Evolutionary conservation across 2,888 invertebrate genomes (phyloP).

Genomic region (Hydriomena furcata): DNA sequence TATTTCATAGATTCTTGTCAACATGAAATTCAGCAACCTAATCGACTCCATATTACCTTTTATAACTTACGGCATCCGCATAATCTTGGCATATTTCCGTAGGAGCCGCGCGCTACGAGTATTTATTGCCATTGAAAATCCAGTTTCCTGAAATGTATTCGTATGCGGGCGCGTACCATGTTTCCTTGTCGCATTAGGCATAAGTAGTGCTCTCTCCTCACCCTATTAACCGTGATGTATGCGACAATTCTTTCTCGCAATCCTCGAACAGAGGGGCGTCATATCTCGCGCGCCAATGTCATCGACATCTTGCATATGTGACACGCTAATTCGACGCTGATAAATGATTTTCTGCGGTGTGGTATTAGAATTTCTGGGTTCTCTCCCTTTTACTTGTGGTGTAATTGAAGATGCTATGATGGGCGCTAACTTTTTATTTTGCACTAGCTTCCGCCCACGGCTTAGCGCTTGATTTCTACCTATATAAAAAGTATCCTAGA

Average conservation of each 20-base stretch:
- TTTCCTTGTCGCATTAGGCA: conserved; percentile 83
- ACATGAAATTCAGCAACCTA: conserved; percentile 12
- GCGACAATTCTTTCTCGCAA: conserved; percentile 80
- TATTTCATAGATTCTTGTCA: conserved; percentile 1
- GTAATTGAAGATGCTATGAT: conserved; percentile 9
- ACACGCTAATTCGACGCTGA: conserved; percentile 73
- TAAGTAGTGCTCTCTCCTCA: conserved; percentile 82
- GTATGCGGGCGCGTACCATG: conserved; percentile 70
- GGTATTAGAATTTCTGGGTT: conserved; percentile 58
- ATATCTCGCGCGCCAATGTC: conserved; percentile 68
- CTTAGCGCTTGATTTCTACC: too few species aligned
- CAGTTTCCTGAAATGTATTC: conserved; percentile 71
- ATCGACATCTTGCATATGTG: conserved; percentile 63
- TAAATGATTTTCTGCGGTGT: conserved; percentile 67
- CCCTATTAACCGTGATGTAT: conserved; percentile 83
- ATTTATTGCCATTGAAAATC: conserved; percentile 77
- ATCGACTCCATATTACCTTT: conserved; percentile 19
- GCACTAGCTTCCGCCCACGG: too few species aligned
- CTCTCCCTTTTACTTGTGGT: conserved; percentile 35
- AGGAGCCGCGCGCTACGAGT: conserved; percentile 50
- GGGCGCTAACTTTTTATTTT: not conserved
- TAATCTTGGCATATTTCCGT: conserved; percentile 52
- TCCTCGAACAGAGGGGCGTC: conserved; percentile 71
- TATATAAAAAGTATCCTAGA: too few species aligned
- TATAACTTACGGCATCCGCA: conserved; percentile 27